Conservation (phyloP, 2,113 vertebrate genomes). For the Cyanistes caeruleus region DNA sequence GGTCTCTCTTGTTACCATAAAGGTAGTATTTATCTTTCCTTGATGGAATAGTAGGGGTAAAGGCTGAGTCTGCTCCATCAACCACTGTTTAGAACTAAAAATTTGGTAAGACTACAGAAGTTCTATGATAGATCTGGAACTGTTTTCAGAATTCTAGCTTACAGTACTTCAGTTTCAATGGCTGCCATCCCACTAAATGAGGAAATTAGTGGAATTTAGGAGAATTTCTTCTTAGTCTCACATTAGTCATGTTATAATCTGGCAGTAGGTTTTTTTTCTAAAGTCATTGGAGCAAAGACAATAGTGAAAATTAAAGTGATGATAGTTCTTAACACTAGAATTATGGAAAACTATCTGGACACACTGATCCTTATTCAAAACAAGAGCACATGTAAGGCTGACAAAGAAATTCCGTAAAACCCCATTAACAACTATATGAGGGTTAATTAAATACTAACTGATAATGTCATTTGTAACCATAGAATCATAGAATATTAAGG, state of each 20-base stretch:
- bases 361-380: background rate
- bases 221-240: background rate
- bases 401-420: background rate
- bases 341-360: background rate
- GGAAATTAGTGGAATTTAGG: background rate
- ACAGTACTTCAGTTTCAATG: background rate
- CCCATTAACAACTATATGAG: background rate
- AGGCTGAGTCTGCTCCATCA: background rate
- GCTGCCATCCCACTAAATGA: background rate
- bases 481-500: background rate
- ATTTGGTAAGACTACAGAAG: background rate
- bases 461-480: background rate
- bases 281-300: background rate
- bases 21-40: background rate
- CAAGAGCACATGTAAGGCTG: background rate
- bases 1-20: background rate
- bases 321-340: background rate
- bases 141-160: background rate
- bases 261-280: background rate
- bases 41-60: background rate
- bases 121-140: background rate
- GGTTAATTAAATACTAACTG: background rate
- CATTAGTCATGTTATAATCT: background rate
- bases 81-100: background rate
- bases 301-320: background rate